A percentile compares a stretch with the other conserved stretches of the same genome.
Evolutionary conservation across 2,113 vertebrate species (phyloP).

Genomic region (Formicarius rufipectus): DNA sequence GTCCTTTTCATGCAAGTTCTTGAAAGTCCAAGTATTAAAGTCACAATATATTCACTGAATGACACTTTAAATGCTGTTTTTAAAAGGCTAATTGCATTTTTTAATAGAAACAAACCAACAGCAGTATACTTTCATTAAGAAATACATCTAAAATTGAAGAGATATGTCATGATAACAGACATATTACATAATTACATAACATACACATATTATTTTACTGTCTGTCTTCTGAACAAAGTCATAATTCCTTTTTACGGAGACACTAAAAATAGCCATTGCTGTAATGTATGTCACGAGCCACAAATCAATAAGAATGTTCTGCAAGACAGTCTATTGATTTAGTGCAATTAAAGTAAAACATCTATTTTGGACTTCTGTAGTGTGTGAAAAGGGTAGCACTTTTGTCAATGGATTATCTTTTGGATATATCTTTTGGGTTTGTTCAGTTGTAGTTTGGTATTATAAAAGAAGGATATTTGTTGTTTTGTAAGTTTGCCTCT

Average conservation of each 20-base stretch:
- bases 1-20: not conserved
- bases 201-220: not conserved
- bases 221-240: not conserved
- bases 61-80: not conserved
- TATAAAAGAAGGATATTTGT: not conserved
- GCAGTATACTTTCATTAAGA: not conserved
- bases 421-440: not conserved
- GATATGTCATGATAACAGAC: not conserved
- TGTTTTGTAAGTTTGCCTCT: not conserved
- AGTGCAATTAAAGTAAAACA: constrained; percentile 47
- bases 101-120: not conserved
- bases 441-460: not conserved
- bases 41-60: not conserved
- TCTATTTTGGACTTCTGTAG: constrained; percentile 29
- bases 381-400: not conserved
- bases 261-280: constrained; percentile 49
- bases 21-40: not conserved
- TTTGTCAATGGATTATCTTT: not conserved
- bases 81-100: not conserved
- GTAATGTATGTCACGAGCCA: constrained; percentile 37
- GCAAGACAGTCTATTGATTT: constrained; percentile 45
- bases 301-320: constrained; percentile 60
- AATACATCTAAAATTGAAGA: not conserved
- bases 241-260: not conserved
- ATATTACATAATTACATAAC: not conserved